Conservation (phyloP, 1,140 invertebrate species). For the Arctopsyche grandis region DNA sequence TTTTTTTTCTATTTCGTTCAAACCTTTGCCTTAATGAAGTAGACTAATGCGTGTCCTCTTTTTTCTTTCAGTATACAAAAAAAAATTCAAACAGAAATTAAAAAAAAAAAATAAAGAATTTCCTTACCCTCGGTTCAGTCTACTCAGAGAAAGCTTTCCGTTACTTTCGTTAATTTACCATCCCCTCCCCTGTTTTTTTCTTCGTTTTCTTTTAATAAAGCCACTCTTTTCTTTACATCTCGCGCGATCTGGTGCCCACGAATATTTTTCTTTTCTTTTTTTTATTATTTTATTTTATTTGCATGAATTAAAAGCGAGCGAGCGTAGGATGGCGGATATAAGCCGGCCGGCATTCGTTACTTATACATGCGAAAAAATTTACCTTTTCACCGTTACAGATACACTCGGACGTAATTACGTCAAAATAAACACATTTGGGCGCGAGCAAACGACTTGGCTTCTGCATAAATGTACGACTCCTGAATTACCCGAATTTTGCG, state of each 20-base stretch:
- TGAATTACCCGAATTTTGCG: no score
- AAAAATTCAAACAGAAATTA: neutral
- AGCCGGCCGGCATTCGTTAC: neutral
- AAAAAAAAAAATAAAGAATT: neutral
- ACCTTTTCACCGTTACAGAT: no score
- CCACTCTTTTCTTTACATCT: constrained; percentile 23
- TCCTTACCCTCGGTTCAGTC: neutral
- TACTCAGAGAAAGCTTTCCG: constrained; percentile 16
- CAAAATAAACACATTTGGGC: no score
- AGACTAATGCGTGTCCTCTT: constrained; percentile 33
- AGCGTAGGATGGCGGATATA: neutral
- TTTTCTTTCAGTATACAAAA: constrained; percentile 16
- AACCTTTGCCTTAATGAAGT: constrained; percentile 31
- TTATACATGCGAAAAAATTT: no score
- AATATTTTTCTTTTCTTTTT: constrained; percentile 2
- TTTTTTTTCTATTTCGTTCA: constrained; percentile 27
- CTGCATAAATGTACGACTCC: no score
- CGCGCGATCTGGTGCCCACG: neutral
- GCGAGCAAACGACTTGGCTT: no score
- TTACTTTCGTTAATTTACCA: constrained; percentile 28
- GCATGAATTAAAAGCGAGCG: neutral
- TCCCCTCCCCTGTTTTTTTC: constrained; percentile 13
- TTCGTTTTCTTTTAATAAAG: constrained; percentile 34
- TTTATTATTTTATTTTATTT: neutral
- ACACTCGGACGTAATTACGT: no score